phyloP scores from a whole-genome alignment of 2,888 invertebrate genomes.

The Brenthis hecate region DNA sequence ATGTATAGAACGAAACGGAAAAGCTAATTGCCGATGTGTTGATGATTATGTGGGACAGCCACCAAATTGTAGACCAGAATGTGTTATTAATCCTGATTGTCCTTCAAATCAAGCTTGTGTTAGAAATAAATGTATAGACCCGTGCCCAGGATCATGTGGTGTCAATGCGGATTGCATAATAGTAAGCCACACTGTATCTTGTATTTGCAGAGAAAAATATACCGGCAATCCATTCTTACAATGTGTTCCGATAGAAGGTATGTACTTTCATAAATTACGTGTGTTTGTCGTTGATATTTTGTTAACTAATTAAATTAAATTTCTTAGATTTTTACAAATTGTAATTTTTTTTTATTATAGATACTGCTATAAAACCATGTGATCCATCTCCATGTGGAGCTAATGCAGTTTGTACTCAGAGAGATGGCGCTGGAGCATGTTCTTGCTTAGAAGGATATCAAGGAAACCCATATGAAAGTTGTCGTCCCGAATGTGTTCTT shows the following conservation, averaged over 20 bases:
- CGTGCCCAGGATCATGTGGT: slow-evolving; percentile 92
- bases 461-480: slow-evolving; percentile 93
- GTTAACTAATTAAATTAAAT: no score
- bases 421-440: slow-evolving; percentile 90
- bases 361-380: slow-evolving; percentile 86
- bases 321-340: background rate
- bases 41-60: slow-evolving; percentile 89
- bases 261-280: slow-evolving; percentile 13
- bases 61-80: slow-evolving; percentile 92
- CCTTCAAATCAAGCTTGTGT: slow-evolving; percentile 89
- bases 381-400: slow-evolving; percentile 94
- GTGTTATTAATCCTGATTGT: slow-evolving; percentile 91
- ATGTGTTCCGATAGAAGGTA: slow-evolving; percentile 84
- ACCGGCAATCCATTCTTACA: slow-evolving; percentile 93
- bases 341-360: slow-evolving; percentile 54
- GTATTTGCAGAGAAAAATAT: slow-evolving; percentile 88
- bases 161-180: slow-evolving; percentile 90
- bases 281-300: no score
- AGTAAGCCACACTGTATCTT: slow-evolving; percentile 90
- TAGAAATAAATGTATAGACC: slow-evolving; percentile 90
- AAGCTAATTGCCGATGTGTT: slow-evolving; percentile 89
- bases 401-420: slow-evolving; percentile 90
- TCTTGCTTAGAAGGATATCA: slow-evolving; percentile 90
- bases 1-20: slow-evolving; percentile 85
- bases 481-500: slow-evolving; percentile 93